Evolutionary conservation across 2,797 vertebrate species (phyloP).

Genomic region (Miichthys miiuy): DNA sequence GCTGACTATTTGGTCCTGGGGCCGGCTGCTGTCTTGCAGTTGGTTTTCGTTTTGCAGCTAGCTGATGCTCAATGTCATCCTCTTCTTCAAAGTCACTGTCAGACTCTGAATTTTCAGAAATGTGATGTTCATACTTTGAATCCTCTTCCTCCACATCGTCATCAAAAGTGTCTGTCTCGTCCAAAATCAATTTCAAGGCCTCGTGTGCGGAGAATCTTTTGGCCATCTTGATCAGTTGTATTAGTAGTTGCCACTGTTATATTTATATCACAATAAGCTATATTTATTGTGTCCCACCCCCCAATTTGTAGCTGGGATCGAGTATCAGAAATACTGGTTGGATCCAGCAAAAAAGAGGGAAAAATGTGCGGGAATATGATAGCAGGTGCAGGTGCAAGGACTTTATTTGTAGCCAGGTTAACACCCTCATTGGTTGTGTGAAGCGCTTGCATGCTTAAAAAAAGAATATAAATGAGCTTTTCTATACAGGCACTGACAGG

Average conservation of each 20-base stretch:
- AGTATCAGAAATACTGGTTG: background rate
- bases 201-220: background rate
- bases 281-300: no score
- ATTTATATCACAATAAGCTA: no score
- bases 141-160: no score
- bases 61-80: background rate
- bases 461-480: no score
- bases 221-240: background rate
- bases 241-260: no score
- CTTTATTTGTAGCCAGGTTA: no score
- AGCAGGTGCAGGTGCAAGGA: no score
- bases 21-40: background rate
- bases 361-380: no score
- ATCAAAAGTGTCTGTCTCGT: background rate
- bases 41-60: background rate
- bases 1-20: no score
- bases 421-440: no score
- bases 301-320: background rate
- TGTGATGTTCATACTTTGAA: background rate
- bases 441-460: no score
- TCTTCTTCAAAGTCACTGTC: background rate
- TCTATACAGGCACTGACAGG: no score
- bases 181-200: background rate
- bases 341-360: background rate
- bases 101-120: background rate